Base-by-base conservation (phyloP, 2,113 vertebrate genomes). In the Cathartes aura region DNA sequence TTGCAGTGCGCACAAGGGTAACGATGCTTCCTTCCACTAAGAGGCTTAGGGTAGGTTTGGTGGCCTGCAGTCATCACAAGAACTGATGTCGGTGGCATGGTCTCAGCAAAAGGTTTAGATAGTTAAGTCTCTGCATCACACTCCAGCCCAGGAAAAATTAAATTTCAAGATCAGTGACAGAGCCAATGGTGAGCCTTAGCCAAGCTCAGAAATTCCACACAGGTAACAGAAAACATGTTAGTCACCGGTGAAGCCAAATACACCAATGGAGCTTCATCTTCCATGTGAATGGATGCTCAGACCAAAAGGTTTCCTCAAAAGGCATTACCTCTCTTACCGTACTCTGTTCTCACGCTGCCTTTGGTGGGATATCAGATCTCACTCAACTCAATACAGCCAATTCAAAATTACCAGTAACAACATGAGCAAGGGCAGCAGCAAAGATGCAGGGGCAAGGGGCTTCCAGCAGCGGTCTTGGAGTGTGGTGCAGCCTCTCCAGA, bases 1-100 rank as follows among this genome's bases (percentile, higher is more conserved):
- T 32, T 56, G n/a, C 56, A 68, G 38, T 0, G 0, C 47, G 60
- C 62, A 50, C 42, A 79, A 22, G 24, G 17, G 8, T 75, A 60
- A 71, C 0, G 7, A 66, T 12, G 4, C 26, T 47, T 52, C 32
- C 38, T 71, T n/a, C 24, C 40, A 29, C 12, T 3, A 38, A 63
- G 16, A 15, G 52, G 24, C 30, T 71, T 12, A 58, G 38, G 52
- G 38, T 24, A 52, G 42, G 16, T n/a, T 38, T 47, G 42, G 71
- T 71, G 40, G 36, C 48, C 75, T 53, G 75, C 56, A 83, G 48
- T 26, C 47, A 42, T 12, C 43, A 19, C 11, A 78, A 67, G 32
- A 92, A 36, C 22, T 32, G 29, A 38, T 76, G 36, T 16, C 3
- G 2, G n/a, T 13, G 4, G 52, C 38, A 38, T 2, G 5, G 48